Percentiles rank a stretch among this genome's conserved stretches.
phyloP scores from a whole-genome alignment of 2,113 vertebrate species.

The Lethenteron camtschaticum region DNA sequence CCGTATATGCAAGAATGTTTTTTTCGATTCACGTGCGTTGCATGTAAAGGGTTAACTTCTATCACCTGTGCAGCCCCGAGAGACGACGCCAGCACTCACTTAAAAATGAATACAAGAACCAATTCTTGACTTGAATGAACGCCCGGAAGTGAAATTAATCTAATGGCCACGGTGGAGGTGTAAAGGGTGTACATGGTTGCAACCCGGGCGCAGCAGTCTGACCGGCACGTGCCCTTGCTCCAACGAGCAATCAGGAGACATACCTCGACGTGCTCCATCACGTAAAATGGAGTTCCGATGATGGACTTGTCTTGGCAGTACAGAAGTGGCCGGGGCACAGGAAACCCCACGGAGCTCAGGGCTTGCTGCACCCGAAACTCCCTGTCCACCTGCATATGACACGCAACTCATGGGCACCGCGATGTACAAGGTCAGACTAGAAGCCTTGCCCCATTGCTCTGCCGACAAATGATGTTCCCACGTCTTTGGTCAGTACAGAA shows the following conservation, averaged over 20 bases:
- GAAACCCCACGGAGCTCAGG: constrained; percentile 47
- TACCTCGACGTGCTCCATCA: constrained; percentile 69
- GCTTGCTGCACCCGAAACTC: constrained; percentile 60
- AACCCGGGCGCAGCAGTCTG: too few species aligned
- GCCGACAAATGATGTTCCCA: not conserved
- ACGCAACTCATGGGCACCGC: not conserved
- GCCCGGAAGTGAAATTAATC: not conserved
- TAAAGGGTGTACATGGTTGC: too few species aligned
- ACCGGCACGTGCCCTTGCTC: too few species aligned
- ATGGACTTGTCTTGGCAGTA: constrained; percentile 39
- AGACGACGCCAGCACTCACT: too few species aligned
- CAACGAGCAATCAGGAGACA: not conserved
- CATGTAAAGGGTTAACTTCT: too few species aligned
- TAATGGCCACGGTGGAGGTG: not conserved
- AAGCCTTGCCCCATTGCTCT: not conserved
- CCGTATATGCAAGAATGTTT: too few species aligned
- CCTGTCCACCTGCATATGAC: constrained; percentile 36
- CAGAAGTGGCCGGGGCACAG: constrained; percentile 51
- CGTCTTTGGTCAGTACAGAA: not conserved
- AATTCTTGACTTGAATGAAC: not conserved
- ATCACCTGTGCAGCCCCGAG: too few species aligned
- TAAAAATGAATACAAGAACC: not conserved
- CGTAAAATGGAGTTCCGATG: constrained; percentile 71
- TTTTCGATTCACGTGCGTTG: too few species aligned
- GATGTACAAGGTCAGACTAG: not conserved